Percentiles rank a stretch among this genome's conserved stretches.
These are phyloP conservation scores for Sebastiscus tertius DNA, from an alignment of 2,797 vertebrate species.

Conservation along the genomic window DNA sequence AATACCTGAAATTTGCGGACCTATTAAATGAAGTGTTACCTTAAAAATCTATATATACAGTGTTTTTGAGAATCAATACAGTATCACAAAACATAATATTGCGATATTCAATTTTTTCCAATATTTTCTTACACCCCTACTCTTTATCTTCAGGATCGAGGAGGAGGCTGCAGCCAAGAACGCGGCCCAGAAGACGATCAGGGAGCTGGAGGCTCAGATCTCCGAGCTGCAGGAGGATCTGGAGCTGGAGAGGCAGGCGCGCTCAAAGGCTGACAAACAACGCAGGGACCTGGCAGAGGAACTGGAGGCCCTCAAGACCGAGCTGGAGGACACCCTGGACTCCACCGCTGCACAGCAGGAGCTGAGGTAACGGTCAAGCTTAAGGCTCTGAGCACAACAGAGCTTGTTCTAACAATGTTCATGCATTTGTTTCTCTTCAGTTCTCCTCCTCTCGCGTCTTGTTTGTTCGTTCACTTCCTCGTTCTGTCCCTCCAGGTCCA, in stretches of 20 bases:
- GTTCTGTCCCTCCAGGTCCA: slow-evolving; percentile 76
- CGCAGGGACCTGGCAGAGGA: slow-evolving; percentile 95
- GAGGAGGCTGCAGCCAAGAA: slow-evolving; percentile 94
- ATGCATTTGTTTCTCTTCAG: background rate
- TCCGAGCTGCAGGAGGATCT: slow-evolving; percentile 95
- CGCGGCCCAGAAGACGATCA: slow-evolving; percentile 91
- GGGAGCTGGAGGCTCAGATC: slow-evolving; percentile 94
- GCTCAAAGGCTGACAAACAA: slow-evolving; percentile 92
- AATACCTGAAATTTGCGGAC: no score
- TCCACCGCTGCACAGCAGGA: slow-evolving; percentile 95
- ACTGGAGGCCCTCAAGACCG: slow-evolving; percentile 95
- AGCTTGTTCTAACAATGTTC: background rate
- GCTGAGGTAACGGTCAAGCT: slow-evolving; percentile 80
- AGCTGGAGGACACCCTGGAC: slow-evolving; percentile 95
- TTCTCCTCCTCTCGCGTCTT: background rate
- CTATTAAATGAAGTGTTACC: no score
- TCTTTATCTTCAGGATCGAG: slow-evolving; percentile 85
- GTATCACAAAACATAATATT: no score
- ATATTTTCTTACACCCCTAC: background rate
- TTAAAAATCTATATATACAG: no score
- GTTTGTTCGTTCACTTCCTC: background rate
- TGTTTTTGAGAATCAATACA: no score
- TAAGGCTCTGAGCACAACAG: background rate
- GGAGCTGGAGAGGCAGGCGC: slow-evolving; percentile 89
- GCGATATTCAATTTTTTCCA: no score